Conservation (phyloP, 2,797 vertebrate species). For the Myotis vivesi region DNA sequence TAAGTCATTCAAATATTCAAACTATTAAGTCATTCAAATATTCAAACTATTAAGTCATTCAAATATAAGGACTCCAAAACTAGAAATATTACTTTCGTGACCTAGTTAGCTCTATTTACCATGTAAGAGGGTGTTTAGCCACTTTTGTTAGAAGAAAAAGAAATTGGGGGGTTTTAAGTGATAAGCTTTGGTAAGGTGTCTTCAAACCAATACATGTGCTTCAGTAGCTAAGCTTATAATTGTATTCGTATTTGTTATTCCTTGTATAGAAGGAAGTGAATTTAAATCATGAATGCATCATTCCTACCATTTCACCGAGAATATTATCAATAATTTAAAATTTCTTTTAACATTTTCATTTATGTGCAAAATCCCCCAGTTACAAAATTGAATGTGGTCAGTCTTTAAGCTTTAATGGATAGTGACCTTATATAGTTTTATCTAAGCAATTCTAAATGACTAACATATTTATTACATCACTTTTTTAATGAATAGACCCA, state of each 20-base stretch:
- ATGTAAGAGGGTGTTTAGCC: neutral
- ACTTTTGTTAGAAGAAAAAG: neutral
- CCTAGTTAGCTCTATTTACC: neutral
- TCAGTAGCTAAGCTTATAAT: neutral
- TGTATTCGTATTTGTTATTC: neutral
- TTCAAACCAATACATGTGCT: neutral
- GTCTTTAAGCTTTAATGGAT: constrained; percentile 44
- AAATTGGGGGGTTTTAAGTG: neutral
- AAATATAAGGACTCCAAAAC: neutral
- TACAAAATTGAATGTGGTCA: constrained; percentile 12
- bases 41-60: neutral
- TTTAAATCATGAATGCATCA: neutral
- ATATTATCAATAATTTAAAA: constrained; percentile 8
- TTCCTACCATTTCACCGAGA: constrained; percentile 9
- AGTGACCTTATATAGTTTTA: constrained; percentile 56
- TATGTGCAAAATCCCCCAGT: neutral
- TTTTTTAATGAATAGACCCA: constrained; percentile 46
- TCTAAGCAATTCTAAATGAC: constrained; percentile 44
- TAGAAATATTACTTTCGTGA: neutral
- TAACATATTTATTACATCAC: constrained; percentile 43
- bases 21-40: neutral
- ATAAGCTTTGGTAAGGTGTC: neutral
- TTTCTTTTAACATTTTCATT: constrained; percentile 28
- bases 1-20: no score
- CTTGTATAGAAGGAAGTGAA: neutral